Evolutionary conservation across 1,140 invertebrate genomes (phyloP).

Genomic region (Nilaparvata lugens): DNA sequence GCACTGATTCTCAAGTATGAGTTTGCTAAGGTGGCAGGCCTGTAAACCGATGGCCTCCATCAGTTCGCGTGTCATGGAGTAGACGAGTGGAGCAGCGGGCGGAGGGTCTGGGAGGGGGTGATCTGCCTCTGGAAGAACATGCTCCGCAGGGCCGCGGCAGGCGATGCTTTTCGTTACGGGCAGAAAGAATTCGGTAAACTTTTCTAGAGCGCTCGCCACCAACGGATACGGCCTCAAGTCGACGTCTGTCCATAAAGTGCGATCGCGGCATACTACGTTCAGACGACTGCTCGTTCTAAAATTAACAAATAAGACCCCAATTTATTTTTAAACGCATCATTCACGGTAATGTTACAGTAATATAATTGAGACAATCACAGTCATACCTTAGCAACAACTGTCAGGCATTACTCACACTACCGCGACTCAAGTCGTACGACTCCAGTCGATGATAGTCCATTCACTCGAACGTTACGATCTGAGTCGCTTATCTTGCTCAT

Average conservation of each 20-base stretch:
- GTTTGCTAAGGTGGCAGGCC: not conserved
- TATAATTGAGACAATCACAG: no score
- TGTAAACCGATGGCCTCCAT: not conserved
- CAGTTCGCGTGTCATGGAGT: constrained; percentile 34
- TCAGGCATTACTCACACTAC: no score
- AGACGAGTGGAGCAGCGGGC: constrained; percentile 24
- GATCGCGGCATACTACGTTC: constrained; percentile 37
- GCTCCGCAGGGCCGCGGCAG: not conserved
- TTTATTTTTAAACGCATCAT: no score
- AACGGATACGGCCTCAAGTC: constrained; percentile 37
- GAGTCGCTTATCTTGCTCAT: no score
- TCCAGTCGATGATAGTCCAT: no score
- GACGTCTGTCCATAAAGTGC: constrained; percentile 41
- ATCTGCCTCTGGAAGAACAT: not conserved
- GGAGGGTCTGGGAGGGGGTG: not conserved
- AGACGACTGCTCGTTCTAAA: constrained; percentile 40
- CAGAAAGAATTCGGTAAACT: constrained; percentile 16
- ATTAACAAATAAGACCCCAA: no score
- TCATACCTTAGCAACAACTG: no score
- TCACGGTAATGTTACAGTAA: no score
- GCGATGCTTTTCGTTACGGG: constrained; percentile 12
- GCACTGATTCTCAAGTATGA: no score
- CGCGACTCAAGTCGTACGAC: no score
- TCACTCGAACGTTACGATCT: no score
- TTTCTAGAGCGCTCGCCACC: constrained; percentile 35